Percentiles rank a stretch among this genome's conserved stretches.
Conservation (phyloP, 2,888 invertebrate species). For the Beris morrisii region DNA sequence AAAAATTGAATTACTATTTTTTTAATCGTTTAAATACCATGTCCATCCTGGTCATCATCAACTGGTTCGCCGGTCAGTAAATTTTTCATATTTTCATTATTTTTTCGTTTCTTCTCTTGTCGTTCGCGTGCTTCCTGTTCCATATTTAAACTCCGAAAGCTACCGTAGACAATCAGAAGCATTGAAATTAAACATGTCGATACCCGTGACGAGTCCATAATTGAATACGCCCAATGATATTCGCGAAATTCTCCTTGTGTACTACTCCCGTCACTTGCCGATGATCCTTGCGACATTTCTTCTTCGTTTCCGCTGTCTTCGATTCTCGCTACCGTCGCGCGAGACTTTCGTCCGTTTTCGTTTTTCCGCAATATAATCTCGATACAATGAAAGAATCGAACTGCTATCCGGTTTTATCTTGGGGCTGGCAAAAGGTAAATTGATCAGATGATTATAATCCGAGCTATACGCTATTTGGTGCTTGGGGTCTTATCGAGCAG, state of each 20-base stretch:
- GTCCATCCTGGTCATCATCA: slow-evolving; percentile 6
- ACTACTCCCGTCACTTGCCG: slow-evolving; percentile 46
- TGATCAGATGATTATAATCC: background rate
- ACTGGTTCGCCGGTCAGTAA: slow-evolving; percentile 55
- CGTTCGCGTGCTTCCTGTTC: slow-evolving; percentile 90
- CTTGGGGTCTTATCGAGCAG: background rate
- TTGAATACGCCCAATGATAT: slow-evolving; percentile 88
- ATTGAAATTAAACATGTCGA: slow-evolving; percentile 97
- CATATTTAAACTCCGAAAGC: slow-evolving; percentile 94
- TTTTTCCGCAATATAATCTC: background rate
- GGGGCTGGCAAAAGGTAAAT: too few species aligned
- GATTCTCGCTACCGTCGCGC: background rate
- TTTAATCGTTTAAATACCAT: background rate
- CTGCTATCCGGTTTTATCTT: background rate
- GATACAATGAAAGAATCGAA: background rate
- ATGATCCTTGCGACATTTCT: slow-evolving; percentile 43
- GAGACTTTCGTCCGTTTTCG: background rate
- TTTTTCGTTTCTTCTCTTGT: slow-evolving; percentile 69
- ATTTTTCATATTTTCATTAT: slow-evolving; percentile 61
- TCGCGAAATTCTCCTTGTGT: slow-evolving; percentile 57
- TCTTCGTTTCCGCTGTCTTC: slow-evolving; percentile 20
- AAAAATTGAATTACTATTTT: slow-evolving; percentile 63
- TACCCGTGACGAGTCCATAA: slow-evolving; percentile 96
- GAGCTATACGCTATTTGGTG: background rate
- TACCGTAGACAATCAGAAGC: slow-evolving; percentile 95